A percentile compares a stretch with the other conserved stretches of the same genome.
These are phyloP conservation scores for Elymnias hypermnestra DNA, from an alignment of 1,140 invertebrate species.

Conservation along the genomic window DNA sequence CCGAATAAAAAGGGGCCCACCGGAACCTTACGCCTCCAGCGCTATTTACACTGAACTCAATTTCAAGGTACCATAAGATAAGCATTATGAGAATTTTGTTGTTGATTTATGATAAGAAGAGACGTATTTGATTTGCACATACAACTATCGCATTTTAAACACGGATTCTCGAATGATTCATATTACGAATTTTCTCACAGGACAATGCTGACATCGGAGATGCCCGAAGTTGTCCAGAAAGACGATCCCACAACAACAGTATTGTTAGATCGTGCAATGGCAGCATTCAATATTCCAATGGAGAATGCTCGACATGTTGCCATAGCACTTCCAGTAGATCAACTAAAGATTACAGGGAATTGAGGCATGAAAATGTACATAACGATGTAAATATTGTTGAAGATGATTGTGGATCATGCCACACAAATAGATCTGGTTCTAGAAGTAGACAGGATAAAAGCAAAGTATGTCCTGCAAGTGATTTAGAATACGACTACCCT, in stretches of 20 bases:
- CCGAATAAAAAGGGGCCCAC: conserved; percentile 55
- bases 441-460: conserved; percentile 67
- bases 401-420: conserved; percentile 60
- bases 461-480: conserved; percentile 62
- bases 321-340: conserved; percentile 68
- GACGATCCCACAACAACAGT: conserved; percentile 68
- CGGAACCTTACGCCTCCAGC: conserved; percentile 66
- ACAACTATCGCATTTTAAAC: conserved; percentile 31
- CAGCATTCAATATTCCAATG: conserved; percentile 66
- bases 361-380: conserved; percentile 52
- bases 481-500: conserved; percentile 72
- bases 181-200: conserved; percentile 28
- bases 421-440: conserved; percentile 62
- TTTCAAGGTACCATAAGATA: conserved; percentile 21
- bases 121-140: conserved; percentile 22
- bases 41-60: conserved; percentile 71
- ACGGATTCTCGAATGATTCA: conserved; percentile 18
- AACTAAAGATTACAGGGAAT: conserved; percentile 65
- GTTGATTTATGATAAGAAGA: conserved; percentile 12
- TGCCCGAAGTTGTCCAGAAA: conserved; percentile 60
- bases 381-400: conserved; percentile 58
- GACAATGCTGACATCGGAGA: conserved; percentile 63
- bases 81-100: conserved; percentile 21
- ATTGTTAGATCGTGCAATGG: conserved; percentile 67
- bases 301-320: conserved; percentile 69